These are phyloP conservation scores for Schizaphis graminum DNA, from an alignment of 2,888 invertebrate species.

Conservation along the genomic window DNA sequence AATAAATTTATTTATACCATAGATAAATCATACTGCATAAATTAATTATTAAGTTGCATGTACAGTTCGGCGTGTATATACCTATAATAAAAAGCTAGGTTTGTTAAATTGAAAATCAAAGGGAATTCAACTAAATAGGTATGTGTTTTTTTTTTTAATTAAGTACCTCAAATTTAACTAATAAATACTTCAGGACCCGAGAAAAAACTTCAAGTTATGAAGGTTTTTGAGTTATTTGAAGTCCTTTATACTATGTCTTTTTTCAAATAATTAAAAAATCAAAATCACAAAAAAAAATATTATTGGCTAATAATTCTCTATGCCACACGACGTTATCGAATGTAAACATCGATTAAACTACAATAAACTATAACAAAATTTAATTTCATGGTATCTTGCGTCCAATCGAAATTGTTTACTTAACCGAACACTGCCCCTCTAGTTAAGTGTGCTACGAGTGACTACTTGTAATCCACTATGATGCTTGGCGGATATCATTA, in stretches of 20 bases:
- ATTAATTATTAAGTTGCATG: too few species aligned
- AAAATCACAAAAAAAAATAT: not conserved
- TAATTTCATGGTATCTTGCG: constrained; percentile 1
- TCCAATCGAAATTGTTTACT: constrained; percentile 8
- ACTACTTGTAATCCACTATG: not conserved
- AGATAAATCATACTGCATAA: not conserved
- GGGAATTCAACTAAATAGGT: too few species aligned
- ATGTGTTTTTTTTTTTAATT: too few species aligned
- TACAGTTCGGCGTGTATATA: not conserved
- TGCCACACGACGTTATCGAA: not conserved
- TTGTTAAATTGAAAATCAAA: too few species aligned
- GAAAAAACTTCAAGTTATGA: not conserved
- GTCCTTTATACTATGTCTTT: not conserved
- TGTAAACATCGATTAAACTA: constrained; percentile 20
- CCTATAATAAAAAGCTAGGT: too few species aligned
- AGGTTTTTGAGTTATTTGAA: not conserved
- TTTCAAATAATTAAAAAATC: not conserved
- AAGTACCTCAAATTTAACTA: too few species aligned
- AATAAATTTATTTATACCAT: not conserved
- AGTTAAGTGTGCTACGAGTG: not conserved
- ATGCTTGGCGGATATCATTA: not conserved
- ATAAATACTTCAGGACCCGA: not conserved
- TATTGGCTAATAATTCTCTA: too few species aligned
- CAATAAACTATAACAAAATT: not conserved
- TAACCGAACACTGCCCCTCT: constrained; percentile 1